Percentiles rank a stretch among this genome's conserved stretches.
phyloP scores from a whole-genome alignment of 1,140 invertebrate species.

The Pollicipes pollicipes region DNA sequence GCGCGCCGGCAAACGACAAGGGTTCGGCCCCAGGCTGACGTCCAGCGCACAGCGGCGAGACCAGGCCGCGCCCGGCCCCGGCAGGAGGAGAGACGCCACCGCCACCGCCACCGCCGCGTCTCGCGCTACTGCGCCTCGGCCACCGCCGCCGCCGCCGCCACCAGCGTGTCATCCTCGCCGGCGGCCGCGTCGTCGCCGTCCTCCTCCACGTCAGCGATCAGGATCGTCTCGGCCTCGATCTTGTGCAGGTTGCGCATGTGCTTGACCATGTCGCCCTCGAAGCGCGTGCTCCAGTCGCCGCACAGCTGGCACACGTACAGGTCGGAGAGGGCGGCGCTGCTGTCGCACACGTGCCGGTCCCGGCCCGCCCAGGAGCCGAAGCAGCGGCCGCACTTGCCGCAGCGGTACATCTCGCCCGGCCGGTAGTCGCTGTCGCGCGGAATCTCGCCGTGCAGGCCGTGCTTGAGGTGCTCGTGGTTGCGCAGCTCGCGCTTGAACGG shows the following conservation, averaged over 20 bases:
- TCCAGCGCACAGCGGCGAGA: too few relatives aligned
- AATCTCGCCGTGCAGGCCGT: background rate
- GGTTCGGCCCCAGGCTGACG: too few relatives aligned
- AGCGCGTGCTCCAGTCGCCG: background rate
- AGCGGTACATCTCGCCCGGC: background rate
- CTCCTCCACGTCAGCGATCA: background rate
- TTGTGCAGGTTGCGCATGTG: background rate
- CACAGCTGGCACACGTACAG: background rate
- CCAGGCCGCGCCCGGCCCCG: too few relatives aligned
- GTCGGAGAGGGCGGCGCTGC: background rate
- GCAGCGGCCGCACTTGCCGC: background rate
- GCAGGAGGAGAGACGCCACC: too few relatives aligned
- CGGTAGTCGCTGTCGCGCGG: background rate
- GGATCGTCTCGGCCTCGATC: background rate
- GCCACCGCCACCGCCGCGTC: too few relatives aligned
- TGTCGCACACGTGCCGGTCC: background rate
- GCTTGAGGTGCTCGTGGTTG: background rate
- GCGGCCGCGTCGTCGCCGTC: background rate
- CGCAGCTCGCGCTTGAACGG: background rate
- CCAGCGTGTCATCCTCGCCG: background rate
- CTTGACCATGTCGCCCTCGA: constrained; percentile 2
- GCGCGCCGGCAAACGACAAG: too few relatives aligned
- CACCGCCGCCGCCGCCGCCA: background rate
- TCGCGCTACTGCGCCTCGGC: too few relatives aligned
- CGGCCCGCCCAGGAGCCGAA: background rate